A percentile compares a stretch with the other conserved stretches of the same genome.
Evolutionary conservation across 2,888 invertebrate species (phyloP).

Genomic region (Sesia apiformis): DNA sequence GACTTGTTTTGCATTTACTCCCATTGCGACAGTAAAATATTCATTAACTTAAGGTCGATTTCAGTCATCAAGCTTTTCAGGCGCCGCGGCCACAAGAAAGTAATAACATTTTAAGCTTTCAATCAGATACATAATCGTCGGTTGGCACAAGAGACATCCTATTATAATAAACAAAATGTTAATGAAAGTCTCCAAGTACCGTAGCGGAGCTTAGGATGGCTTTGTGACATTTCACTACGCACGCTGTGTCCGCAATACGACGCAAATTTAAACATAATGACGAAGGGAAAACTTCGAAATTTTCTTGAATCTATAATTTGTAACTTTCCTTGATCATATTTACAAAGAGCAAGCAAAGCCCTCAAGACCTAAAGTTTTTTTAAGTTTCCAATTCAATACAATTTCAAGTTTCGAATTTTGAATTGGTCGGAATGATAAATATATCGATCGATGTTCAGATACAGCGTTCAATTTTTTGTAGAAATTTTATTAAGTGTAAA

Average conservation of each 20-base stretch:
- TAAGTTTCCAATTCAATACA: too few relatives aligned
- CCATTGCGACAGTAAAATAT: slow-evolving; percentile 15
- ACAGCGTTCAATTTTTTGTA: too few relatives aligned
- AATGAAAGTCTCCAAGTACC: slow-evolving; percentile 4
- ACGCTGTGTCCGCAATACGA: neutral
- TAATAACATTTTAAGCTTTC: slow-evolving; percentile 46
- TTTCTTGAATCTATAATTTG: neutral
- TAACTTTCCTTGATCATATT: too few relatives aligned
- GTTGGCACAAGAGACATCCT: slow-evolving; percentile 21
- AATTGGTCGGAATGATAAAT: too few relatives aligned
- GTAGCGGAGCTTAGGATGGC: slow-evolving; percentile 6
- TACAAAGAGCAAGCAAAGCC: too few relatives aligned
- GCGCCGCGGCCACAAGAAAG: slow-evolving; percentile 14
- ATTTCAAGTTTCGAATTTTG: too few relatives aligned
- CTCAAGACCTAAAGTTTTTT: too few relatives aligned
- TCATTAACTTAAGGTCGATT: slow-evolving; percentile 21
- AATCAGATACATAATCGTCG: slow-evolving; percentile 37
- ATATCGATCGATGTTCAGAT: too few relatives aligned
- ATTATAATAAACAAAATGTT: slow-evolving; percentile 4
- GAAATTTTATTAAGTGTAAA: too few relatives aligned
- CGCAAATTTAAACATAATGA: neutral
- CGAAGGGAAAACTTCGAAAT: neutral
- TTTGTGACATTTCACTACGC: slow-evolving; percentile 5
- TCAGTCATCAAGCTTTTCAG: slow-evolving; percentile 14
- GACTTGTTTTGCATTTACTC: slow-evolving; percentile 1